Evolutionary conservation across 2,113 vertebrate genomes (phyloP).

Genomic region (Charina bottae): DNA sequence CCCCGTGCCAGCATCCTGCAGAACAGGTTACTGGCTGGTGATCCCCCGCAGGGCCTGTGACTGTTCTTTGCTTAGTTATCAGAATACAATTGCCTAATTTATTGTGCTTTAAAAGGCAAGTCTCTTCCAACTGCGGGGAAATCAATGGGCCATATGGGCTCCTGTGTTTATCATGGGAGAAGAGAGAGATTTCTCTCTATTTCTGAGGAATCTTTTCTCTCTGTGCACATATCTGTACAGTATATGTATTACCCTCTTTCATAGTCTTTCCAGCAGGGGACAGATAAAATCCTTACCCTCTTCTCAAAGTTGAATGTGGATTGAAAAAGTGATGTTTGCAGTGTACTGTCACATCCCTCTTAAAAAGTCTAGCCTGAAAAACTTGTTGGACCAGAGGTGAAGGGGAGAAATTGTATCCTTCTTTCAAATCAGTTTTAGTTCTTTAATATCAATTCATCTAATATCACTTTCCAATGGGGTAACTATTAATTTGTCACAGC

Average conservation of each 20-base stretch:
- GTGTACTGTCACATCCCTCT: background rate
- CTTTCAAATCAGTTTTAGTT: background rate
- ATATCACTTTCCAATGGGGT: background rate
- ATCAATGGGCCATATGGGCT: background rate
- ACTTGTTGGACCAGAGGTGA: background rate
- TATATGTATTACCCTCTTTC: background rate
- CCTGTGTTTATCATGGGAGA: background rate
- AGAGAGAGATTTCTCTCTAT: background rate
- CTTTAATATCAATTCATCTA: background rate
- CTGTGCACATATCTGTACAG: background rate
- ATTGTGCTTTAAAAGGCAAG: background rate
- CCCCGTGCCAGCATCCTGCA: background rate
- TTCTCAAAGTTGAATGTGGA: background rate
- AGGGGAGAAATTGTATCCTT: background rate
- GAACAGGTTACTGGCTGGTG: constrained; percentile 8
- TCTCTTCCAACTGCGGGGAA: background rate
- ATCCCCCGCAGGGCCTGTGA: background rate
- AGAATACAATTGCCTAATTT: background rate
- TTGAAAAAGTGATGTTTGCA: background rate
- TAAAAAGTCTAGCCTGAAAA: background rate
- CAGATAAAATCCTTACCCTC: background rate
- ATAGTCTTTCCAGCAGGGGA: background rate
- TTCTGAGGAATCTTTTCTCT: background rate
- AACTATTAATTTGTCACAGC: background rate
- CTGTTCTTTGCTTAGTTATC: background rate